Conservation (phyloP, 2,888 invertebrate species). For the Nipponacmea schrenckii region DNA sequence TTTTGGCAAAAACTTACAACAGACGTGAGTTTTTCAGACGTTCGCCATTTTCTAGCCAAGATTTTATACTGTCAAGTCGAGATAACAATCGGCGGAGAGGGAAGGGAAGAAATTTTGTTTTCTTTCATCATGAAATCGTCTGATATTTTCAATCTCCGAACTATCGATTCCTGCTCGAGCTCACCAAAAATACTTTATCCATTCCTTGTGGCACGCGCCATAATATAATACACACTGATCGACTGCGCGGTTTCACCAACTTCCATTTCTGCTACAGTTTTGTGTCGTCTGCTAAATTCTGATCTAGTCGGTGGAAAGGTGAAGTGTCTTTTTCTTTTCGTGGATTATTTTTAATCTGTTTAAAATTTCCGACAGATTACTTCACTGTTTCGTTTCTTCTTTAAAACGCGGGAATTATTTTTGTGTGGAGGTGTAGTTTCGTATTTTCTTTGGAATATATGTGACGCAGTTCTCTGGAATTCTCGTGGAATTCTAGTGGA, state of each 20-base stretch:
- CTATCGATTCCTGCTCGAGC: background rate
- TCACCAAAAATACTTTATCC: background rate
- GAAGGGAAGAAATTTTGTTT: background rate
- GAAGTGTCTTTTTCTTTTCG: background rate
- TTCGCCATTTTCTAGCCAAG: too few relatives aligned
- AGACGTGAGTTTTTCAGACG: too few relatives aligned
- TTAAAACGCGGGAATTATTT: too few relatives aligned
- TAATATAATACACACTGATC: background rate
- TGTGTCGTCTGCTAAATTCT: conserved; percentile 6
- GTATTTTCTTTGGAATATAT: background rate
- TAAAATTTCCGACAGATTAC: too few relatives aligned
- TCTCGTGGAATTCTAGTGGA: background rate
- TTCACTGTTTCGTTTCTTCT: too few relatives aligned
- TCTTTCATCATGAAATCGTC: background rate
- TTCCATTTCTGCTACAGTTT: background rate
- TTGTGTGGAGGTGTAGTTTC: background rate
- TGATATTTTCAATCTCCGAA: background rate
- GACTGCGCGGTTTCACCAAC: background rate
- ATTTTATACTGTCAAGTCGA: too few relatives aligned
- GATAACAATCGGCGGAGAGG: background rate
- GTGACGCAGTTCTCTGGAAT: background rate
- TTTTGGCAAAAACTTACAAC: too few relatives aligned
- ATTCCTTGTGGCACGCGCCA: background rate
- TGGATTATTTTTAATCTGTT: background rate
- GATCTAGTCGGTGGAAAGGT: background rate